These are phyloP conservation scores for Pollenia labialis DNA, from an alignment of 2,888 invertebrate genomes.

Conservation along the genomic window DNA sequence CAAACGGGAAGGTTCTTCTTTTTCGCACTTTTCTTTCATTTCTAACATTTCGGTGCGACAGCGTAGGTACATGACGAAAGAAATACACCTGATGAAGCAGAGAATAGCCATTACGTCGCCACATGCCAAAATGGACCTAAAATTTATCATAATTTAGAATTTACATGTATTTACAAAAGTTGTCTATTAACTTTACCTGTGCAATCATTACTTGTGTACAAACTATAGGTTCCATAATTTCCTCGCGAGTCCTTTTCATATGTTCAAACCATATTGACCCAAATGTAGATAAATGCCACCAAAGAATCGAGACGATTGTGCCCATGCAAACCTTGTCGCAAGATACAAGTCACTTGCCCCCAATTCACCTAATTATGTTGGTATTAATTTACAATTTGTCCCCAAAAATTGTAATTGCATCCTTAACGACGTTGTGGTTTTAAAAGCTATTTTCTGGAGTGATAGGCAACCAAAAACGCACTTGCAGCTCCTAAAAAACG, in stretches of 20 bases:
- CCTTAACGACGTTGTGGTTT: no score
- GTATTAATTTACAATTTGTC: no score
- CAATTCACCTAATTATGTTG: no score
- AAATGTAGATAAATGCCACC: conserved; percentile 94
- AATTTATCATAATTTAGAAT: background rate
- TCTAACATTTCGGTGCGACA: conserved; percentile 98
- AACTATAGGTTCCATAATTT: conserved; percentile 96
- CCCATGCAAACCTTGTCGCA: no score
- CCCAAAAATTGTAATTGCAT: no score
- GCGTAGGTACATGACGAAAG: conserved; percentile 97
- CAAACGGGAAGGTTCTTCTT: conserved; percentile 91
- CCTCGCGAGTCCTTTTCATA: conserved; percentile 89
- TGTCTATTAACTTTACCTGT: conserved; percentile 84
- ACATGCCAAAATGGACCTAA: conserved; percentile 95
- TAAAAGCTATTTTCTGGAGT: no score
- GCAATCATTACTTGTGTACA: conserved; percentile 94
- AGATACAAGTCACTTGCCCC: no score
- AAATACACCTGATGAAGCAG: conserved; percentile 98
- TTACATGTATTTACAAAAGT: background rate
- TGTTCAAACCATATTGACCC: conserved; percentile 88
- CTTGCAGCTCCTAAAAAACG: no score
- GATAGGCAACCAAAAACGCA: no score
- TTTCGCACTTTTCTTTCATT: conserved; percentile 86
- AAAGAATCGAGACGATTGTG: conserved; percentile 94
- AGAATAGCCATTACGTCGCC: conserved; percentile 99